Percentiles rank a stretch among this genome's conserved stretches.
Evolutionary conservation across 1,140 invertebrate genomes (phyloP).

Genomic region (Diorhabda sublineata): DNA sequence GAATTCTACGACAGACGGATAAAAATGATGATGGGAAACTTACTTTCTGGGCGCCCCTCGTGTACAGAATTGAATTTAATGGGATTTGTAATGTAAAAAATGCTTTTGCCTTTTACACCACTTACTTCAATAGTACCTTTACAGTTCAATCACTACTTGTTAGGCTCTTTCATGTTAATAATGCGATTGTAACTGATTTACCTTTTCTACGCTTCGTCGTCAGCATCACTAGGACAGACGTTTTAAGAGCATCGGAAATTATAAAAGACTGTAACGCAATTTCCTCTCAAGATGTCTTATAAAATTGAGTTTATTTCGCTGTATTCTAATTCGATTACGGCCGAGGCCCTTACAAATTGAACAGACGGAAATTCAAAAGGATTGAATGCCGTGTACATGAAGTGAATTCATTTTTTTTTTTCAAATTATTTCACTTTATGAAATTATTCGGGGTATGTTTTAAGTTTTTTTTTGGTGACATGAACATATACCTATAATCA

Average conservation of each 20-base stretch:
- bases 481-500: no score
- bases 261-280: slow-evolving; percentile 2
- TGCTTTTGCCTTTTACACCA: not conserved
- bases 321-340: not conserved
- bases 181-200: slow-evolving; percentile 2
- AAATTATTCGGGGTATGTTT: not conserved
- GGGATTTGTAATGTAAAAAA: not conserved
- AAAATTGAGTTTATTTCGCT: slow-evolving; percentile 2
- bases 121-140: not conserved
- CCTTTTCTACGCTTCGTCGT: slow-evolving; percentile 6
- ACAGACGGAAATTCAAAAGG: not conserved
- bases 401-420: not conserved
- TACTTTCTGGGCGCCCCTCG: no score
- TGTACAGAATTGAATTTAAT: no score
- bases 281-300: slow-evolving; percentile 2
- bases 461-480: not conserved
- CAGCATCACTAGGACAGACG: slow-evolving; percentile 6
- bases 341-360: not conserved
- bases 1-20: no score
- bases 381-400: not conserved
- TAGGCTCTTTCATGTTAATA: not conserved
- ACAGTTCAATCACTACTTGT: not conserved
- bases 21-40: no score
- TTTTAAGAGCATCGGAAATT: slow-evolving; percentile 10
- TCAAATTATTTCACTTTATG: not conserved